phyloP scores from a whole-genome alignment of 23 tunicate genomes.

The Botrylloides violaceus region DNA sequence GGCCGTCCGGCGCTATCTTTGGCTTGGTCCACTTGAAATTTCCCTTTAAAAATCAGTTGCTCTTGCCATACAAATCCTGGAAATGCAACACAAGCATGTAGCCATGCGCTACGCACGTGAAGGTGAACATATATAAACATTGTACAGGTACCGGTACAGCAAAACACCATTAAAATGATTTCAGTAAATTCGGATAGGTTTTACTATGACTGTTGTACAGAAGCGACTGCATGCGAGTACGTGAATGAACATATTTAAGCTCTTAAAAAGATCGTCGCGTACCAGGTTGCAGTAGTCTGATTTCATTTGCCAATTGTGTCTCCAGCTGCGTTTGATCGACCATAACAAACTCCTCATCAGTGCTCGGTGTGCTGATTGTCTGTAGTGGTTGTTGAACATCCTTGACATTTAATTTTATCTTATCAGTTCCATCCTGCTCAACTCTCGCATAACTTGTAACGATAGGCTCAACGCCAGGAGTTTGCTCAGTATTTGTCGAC shows the following conservation, averaged over 20 bases:
- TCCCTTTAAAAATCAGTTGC: conserved; percentile 68
- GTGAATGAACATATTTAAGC: too few species aligned
- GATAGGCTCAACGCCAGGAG: not conserved
- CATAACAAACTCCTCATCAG: conserved; percentile 21
- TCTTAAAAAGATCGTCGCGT: too few species aligned
- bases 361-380: conserved; percentile 10
- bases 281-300: conserved; percentile 11
- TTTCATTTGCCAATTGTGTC: conserved; percentile 1
- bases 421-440: not conserved
- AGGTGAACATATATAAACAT: not conserved
- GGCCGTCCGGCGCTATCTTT: conserved; percentile 20
- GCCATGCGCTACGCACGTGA: not conserved
- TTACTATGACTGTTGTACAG: too few species aligned
- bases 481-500: not conserved
- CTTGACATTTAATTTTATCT: too few species aligned
- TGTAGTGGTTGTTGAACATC: too few species aligned
- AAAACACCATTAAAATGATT: too few species aligned
- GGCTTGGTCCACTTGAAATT: conserved; percentile 30
- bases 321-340: conserved; percentile 17
- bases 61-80: conserved; percentile 60
- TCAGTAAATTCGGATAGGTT: too few species aligned
- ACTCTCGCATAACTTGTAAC: not conserved
- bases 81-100: not conserved
- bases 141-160: not conserved
- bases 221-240: too few species aligned